Evolutionary conservation across 37 sponge, comb jelly and placozoan genomes (phyloP), one percentile per base, ranked within the genome.

Genomic region (Ephydatia muelleri): DNA sequence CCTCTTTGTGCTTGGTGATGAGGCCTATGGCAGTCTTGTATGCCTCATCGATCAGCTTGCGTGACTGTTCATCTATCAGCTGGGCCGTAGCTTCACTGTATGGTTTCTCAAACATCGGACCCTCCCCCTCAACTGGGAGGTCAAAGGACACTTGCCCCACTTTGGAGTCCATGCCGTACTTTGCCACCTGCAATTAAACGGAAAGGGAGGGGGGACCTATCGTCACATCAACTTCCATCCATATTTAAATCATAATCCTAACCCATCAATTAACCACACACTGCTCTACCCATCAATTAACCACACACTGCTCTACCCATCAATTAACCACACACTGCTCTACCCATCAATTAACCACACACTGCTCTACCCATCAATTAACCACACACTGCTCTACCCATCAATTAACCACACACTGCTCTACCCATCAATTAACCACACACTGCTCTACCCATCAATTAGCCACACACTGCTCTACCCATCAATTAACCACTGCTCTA

Each of bases 121-220:
- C 94, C 5, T 81, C 87, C 34, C 83, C 83, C 19, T 96, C 97
- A 25, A 87, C 82, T 4, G 97, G 97, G 31, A 95, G 88, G 77
- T 98, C 94, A 88, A 98, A 98, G 82, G 96, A 98, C 74, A 98
- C 87, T 79, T 98, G 92, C 0, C 98, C 98, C n/a, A 98, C 93
- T 34, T 83, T 73, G 13, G 70, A 49, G 68, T 96, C 92, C 98
- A 98, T 98, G 22, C 98, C 98, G 92, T 86, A 98, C 81, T 94
- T 91, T 11, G 90, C 86, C 35, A 96, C 86, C 97, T 96, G 68
- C 13, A 38, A 64, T 66, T 38, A 81, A 31, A 65, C 32, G 22
- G 21, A 49, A 49, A 2, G 39, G 21, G 37, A 6, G 65, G 26
- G 21, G 34, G 38, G 8, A 69, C n/a, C n/a, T n/a, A 69, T 9